phyloP scores from a whole-genome alignment of 2,113 vertebrate genomes.

The Prionailurus viverrinus region DNA sequence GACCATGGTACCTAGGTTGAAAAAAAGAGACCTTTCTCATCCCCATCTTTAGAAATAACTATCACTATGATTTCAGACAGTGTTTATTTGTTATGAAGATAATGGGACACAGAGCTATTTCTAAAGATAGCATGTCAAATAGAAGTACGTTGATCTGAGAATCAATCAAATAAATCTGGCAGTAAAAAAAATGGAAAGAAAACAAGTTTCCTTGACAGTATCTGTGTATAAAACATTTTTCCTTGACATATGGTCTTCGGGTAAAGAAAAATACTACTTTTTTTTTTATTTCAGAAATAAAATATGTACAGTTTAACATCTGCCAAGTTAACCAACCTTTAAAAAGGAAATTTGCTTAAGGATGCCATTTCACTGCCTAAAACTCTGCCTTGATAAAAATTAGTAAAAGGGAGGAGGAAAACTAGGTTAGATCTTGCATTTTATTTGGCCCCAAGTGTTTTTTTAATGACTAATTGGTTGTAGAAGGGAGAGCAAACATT shows the following conservation, averaged over 20 bases:
- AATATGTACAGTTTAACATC: constrained; percentile 64
- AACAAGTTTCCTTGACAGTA: constrained; percentile 6
- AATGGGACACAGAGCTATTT: neutral
- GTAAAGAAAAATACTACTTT: constrained; percentile 58
- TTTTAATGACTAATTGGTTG: constrained; percentile 56
- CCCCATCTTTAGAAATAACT: neutral
- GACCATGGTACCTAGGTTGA: accelerated
- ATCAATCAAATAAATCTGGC: constrained; percentile 17
- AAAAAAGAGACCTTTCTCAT: neutral
- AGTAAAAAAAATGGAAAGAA: constrained; percentile 57
- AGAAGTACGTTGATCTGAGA: neutral
- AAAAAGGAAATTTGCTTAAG: constrained; percentile 57
- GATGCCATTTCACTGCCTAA: constrained; percentile 73
- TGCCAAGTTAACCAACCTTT: constrained; percentile 81
- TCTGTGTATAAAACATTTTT: constrained; percentile 61
- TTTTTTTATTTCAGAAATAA: constrained; percentile 76
- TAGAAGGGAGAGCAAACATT: neutral
- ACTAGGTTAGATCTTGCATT: constrained; percentile 48
- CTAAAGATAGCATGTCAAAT: neutral
- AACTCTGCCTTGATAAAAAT: constrained; percentile 60
- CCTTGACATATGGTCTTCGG: constrained; percentile 71
- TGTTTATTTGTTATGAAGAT: neutral
- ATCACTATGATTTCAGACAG: neutral
- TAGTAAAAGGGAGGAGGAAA: neutral
- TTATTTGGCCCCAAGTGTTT: constrained; percentile 56